These are phyloP conservation scores for Gracilinanus agilis DNA, from an alignment of 2,113 vertebrate genomes.

Conservation along the genomic window DNA sequence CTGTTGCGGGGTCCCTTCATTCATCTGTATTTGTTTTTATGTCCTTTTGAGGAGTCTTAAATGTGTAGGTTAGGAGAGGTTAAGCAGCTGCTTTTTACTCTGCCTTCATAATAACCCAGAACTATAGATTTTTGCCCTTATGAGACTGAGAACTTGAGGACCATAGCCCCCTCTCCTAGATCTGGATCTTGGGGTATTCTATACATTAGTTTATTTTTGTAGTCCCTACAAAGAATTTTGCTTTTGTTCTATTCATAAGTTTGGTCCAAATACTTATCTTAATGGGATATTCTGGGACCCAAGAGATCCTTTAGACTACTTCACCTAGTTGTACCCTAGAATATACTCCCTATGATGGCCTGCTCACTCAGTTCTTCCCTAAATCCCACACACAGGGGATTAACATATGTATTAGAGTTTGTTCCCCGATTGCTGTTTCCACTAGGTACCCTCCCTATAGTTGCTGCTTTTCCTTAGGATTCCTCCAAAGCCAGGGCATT, in stretches of 20 bases:
- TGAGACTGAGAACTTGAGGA: conserved; percentile 68
- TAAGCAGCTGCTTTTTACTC: too few species aligned
- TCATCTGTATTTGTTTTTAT: too few species aligned
- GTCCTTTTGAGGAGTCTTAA: too few species aligned
- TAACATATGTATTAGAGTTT: conserved; percentile 74
- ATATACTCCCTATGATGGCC: conserved; percentile 43
- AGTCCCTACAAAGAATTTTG: conserved; percentile 56
- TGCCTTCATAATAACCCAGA: too few species aligned
- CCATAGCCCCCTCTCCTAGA: conserved; percentile 37
- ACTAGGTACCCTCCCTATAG: conserved; percentile 37
- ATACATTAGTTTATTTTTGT: conserved; percentile 70
- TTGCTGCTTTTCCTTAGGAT: conserved; percentile 60
- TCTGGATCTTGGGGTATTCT: conserved; percentile 66
- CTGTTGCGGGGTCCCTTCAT: too few species aligned
- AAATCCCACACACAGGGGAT: conserved; percentile 41
- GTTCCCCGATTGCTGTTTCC: conserved; percentile 51
- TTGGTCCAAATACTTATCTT: conserved; percentile 58
- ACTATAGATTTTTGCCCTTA: conserved; percentile 52
- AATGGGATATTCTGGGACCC: conserved; percentile 62
- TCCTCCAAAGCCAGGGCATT: conserved; percentile 58
- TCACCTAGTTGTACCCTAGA: conserved; percentile 56
- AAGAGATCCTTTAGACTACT: conserved; percentile 53
- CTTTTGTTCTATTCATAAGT: conserved; percentile 54
- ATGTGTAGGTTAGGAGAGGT: too few species aligned
- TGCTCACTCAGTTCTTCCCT: conserved; percentile 57